These are phyloP conservation scores for Oncorhynchus tshawytscha DNA, from an alignment of 2,113 vertebrate species.

Conservation along the genomic window DNA sequence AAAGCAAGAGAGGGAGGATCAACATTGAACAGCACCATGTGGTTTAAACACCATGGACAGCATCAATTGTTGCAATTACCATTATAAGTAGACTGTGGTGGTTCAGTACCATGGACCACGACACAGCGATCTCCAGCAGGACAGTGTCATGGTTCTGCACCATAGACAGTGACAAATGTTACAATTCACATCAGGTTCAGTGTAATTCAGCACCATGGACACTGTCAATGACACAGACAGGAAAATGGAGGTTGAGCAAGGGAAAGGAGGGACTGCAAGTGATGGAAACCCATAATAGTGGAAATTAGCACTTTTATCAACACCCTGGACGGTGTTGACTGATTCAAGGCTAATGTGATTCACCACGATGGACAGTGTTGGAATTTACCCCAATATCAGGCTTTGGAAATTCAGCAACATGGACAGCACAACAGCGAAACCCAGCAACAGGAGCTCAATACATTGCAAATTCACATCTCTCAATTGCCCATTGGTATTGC, in stretches of 20 bases:
- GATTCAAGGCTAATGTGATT: too few species aligned
- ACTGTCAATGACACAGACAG: background rate
- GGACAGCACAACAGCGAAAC: background rate
- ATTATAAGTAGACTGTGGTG: background rate
- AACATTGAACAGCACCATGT: background rate
- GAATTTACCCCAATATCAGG: too few species aligned
- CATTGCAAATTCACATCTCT: background rate
- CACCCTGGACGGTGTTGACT: too few species aligned
- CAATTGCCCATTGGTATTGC: background rate
- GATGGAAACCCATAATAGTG: too few species aligned
- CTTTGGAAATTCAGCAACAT: too few species aligned
- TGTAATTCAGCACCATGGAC: conserved; percentile 3
- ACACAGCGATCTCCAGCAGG: background rate
- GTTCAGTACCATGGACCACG: background rate
- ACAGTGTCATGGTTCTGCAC: background rate
- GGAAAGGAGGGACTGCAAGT: too few species aligned
- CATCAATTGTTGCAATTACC: background rate
- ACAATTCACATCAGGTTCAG: background rate
- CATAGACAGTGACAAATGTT: background rate
- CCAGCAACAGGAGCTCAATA: background rate
- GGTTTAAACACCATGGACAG: background rate
- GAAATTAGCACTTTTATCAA: too few species aligned
- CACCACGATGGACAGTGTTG: too few species aligned
- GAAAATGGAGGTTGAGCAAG: background rate
- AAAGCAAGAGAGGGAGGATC: background rate